phyloP scores from a whole-genome alignment of 2,888 invertebrate genomes.

The Tetropium fuscum region DNA sequence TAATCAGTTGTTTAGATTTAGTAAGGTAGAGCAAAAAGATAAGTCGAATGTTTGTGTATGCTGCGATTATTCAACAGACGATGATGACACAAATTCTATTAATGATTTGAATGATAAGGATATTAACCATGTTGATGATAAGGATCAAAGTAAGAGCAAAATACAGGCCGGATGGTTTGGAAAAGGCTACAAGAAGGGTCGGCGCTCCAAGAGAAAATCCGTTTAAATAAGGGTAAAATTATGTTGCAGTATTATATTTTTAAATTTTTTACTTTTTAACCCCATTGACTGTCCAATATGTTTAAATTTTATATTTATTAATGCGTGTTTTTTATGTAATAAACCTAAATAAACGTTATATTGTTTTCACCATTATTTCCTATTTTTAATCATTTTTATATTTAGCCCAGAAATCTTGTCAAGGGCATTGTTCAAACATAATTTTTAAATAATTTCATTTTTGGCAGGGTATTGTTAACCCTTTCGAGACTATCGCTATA shows the following conservation, averaged over 20 bases:
- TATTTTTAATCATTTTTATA: not conserved
- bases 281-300: slow-evolving; percentile 30
- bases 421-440: too few species aligned
- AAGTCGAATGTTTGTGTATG: slow-evolving; percentile 73
- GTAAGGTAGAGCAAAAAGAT: slow-evolving; percentile 63
- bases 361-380: not conserved
- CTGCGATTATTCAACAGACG: slow-evolving; percentile 69
- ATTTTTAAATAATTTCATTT: too few species aligned
- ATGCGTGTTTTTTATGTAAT: slow-evolving; percentile 33
- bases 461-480: too few species aligned
- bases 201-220: slow-evolving; percentile 65
- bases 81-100: slow-evolving; percentile 56
- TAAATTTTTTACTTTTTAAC: slow-evolving; percentile 30
- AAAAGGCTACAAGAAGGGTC: slow-evolving; percentile 85
- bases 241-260: slow-evolving; percentile 43
- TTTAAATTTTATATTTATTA: slow-evolving; percentile 40
- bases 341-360: not conserved
- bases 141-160: slow-evolving; percentile 52
- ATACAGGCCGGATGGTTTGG: slow-evolving; percentile 86
- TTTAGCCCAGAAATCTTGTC: not conserved
- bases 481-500: too few species aligned
- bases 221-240: slow-evolving; percentile 24
- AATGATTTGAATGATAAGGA: slow-evolving; percentile 7
- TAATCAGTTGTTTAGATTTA: slow-evolving; percentile 55
- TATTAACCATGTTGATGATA: slow-evolving; percentile 52